These are phyloP conservation scores for Hestina assimilis DNA, from an alignment of 1,140 invertebrate species.

Conservation along the genomic window DNA sequence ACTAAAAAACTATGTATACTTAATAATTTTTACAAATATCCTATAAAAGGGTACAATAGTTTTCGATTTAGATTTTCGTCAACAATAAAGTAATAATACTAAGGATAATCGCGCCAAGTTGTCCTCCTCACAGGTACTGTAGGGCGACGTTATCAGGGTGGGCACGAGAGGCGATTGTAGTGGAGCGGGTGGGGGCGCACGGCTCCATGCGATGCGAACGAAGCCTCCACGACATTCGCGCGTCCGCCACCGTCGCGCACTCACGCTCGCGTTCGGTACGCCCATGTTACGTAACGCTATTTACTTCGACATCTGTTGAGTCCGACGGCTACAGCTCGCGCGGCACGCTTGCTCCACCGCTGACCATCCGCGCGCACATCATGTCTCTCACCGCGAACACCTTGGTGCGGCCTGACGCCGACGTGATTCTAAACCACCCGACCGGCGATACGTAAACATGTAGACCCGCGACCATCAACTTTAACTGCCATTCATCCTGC, in stretches of 20 bases:
- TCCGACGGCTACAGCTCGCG: constrained; percentile 39
- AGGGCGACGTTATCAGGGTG: constrained; percentile 30
- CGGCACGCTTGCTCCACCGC: constrained; percentile 64
- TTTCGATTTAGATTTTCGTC: constrained; percentile 13
- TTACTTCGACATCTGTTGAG: constrained; percentile 71
- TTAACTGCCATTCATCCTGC: constrained; percentile 58
- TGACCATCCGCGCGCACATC: constrained; percentile 55
- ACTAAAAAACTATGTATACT: too few relatives aligned
- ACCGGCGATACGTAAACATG: constrained; percentile 48
- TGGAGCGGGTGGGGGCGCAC: constrained; percentile 24
- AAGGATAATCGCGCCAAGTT: constrained; percentile 38
- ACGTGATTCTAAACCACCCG: constrained; percentile 35
- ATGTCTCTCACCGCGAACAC: constrained; percentile 44
- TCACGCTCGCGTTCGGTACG: constrained; percentile 56
- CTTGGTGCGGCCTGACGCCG: constrained; percentile 32
- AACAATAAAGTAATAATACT: constrained; percentile 38
- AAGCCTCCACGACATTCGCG: constrained; percentile 66
- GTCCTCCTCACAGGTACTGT: constrained; percentile 44
- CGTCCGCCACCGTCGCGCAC: constrained; percentile 49
- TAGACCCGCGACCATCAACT: constrained; percentile 37
- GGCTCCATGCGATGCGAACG: constrained; percentile 42
- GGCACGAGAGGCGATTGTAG: constrained; percentile 21
- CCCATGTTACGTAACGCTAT: constrained; percentile 63
- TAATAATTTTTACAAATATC: neutral
- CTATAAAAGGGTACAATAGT: neutral